Conservation (phyloP, 2,888 invertebrate species). For the Leptogaster cylindrica region DNA sequence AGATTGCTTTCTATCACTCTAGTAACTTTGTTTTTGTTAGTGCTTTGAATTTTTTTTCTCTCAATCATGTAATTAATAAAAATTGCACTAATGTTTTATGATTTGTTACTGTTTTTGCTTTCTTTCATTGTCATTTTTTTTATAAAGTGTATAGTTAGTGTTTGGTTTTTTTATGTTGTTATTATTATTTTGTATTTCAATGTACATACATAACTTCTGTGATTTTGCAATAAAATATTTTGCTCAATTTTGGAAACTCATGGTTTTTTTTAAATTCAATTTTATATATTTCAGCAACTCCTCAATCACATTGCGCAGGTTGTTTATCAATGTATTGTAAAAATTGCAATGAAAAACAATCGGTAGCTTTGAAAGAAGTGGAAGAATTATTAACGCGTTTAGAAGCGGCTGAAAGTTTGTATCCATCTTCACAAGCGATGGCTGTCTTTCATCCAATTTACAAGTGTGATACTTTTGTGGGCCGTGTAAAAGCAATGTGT, state of each 20-base stretch:
- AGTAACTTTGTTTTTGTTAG: too few relatives aligned
- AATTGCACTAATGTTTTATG: too few relatives aligned
- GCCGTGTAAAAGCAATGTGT: conserved; percentile 74
- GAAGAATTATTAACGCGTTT: conserved; percentile 74
- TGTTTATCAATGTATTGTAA: conserved; percentile 78
- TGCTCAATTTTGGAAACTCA: background rate
- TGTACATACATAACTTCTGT: background rate
- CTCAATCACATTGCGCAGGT: conserved; percentile 63
- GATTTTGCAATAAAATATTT: background rate
- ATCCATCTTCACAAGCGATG: conserved; percentile 83
- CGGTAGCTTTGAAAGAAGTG: conserved; percentile 76
- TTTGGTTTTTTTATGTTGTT: too few relatives aligned
- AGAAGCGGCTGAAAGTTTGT: conserved; percentile 79
- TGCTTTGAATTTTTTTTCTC: too few relatives aligned
- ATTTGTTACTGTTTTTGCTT: too few relatives aligned
- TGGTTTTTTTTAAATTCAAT: background rate
- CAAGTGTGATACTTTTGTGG: conserved; percentile 59
- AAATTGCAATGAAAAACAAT: conserved; percentile 74
- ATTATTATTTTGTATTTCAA: background rate
- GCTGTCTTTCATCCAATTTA: conserved; percentile 73
- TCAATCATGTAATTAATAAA: too few relatives aligned
- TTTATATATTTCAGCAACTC: background rate
- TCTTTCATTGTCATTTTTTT: too few relatives aligned
- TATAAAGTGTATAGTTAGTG: background rate
- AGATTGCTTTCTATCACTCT: too few relatives aligned